These are phyloP conservation scores for Epizoanthus rinbou DNA, from an alignment of 92 coral and sea anemone genomes.

Conservation along the genomic window DNA sequence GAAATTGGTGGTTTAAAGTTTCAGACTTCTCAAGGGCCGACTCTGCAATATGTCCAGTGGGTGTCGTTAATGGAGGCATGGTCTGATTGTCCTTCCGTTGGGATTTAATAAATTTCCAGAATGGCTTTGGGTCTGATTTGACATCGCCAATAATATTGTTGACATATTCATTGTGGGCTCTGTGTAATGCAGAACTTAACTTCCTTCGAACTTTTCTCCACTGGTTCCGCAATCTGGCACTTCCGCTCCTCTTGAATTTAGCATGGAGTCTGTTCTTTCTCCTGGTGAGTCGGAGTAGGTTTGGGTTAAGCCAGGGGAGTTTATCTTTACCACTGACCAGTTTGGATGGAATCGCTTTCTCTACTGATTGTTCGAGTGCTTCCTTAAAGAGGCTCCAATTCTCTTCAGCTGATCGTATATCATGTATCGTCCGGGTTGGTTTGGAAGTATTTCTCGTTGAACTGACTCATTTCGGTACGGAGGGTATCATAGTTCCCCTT, in stretches of 20 bases:
- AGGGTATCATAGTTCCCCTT: too few relatives aligned
- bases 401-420: constrained; percentile 20
- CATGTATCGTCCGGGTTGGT: background rate
- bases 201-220: constrained; percentile 19
- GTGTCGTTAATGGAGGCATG: constrained; percentile 13
- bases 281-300: background rate
- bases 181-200: background rate
- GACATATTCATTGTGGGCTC: constrained; percentile 2
- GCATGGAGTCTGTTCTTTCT: constrained; percentile 9
- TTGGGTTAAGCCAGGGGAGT: constrained; percentile 18
- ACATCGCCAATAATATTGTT: constrained; percentile 28
- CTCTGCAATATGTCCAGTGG: background rate
- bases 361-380: constrained; percentile 11
- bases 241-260: background rate
- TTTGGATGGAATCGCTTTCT: constrained; percentile 7
- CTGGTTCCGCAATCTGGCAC: constrained; percentile 8
- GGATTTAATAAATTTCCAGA: constrained; percentile 4
- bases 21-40: constrained; percentile 9
- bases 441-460: too few relatives aligned
- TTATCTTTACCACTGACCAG: background rate
- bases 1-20: constrained; percentile 23
- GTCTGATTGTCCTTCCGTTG: constrained; percentile 22
- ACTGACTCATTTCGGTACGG: too few relatives aligned
- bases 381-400: constrained; percentile 7
- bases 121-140: constrained; percentile 16